phyloP scores from a whole-genome alignment of 2,888 invertebrate species.

The Lucinisca nassula region DNA sequence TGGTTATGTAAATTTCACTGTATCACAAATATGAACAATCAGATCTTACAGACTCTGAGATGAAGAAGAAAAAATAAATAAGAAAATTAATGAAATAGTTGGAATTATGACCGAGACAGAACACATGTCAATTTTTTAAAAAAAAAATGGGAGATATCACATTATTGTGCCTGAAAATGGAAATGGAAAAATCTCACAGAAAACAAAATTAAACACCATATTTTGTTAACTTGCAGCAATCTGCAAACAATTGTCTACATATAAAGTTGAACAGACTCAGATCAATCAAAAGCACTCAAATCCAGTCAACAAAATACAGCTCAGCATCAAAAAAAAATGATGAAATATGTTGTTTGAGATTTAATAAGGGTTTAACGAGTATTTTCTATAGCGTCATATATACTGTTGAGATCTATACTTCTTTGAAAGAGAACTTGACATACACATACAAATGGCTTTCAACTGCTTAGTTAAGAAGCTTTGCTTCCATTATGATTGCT shows the following conservation, averaged over 20 bases:
- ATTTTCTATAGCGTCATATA: not conserved
- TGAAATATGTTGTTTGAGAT: not conserved
- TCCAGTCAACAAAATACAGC: not conserved
- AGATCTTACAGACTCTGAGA: not conserved
- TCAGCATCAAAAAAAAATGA: not conserved
- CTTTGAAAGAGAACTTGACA: not conserved
- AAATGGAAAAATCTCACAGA: conserved; percentile 10
- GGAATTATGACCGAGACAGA: not conserved
- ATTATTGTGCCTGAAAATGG: not conserved
- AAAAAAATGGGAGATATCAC: not conserved
- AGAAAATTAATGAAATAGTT: not conserved
- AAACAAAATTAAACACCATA: not conserved
- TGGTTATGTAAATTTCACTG: too few relatives aligned
- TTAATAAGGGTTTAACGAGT: not conserved
- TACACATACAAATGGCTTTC: not conserved
- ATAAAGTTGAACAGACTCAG: too few relatives aligned
- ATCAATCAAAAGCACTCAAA: too few relatives aligned
- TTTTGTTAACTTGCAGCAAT: too few relatives aligned
- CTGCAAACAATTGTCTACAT: too few relatives aligned
- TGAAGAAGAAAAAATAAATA: not conserved
- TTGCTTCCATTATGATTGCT: not conserved
- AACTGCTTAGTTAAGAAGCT: too few relatives aligned
- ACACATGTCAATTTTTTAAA: not conserved
- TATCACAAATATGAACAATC: not conserved
- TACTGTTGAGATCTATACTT: not conserved